Base-by-base conservation (phyloP, 2,113 vertebrate species). In the Pleuronectes platessa region DNA sequence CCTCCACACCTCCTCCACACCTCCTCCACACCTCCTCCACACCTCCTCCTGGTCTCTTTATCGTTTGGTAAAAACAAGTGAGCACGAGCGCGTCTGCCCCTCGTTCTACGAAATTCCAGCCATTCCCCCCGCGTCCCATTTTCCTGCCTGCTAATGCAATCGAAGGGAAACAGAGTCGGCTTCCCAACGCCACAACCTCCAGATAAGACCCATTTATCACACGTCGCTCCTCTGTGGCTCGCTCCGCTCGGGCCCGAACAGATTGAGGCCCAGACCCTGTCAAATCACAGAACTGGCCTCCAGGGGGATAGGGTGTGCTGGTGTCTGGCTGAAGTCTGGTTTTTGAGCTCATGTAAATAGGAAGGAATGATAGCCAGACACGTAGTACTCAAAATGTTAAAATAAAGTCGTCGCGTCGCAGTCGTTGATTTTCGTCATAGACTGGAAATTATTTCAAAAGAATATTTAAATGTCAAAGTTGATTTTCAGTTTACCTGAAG, bases 161-260 rank as follows among this genome's bases (percentile, higher is more conserved):
- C 81, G 61, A 64, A 92, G 91, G 90, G 94, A 95, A 96, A 93
- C 86, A 86, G 81, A 89, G 86, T 71, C 68, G 76, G 83, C 92
- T 93, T 93, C 89, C 83, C 84, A 92, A 89, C 79, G 75, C 90
- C 87, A 78, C 80, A 78, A 88, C 85, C 87, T 86, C 76, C 88
- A 94, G 93, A 92, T 94, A 95, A 94, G 88, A 85, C 71, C 88
- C 86, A 89, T 94, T 95, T 95, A 95, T 95, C 94, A 93, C 88
- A 87, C 83, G 87, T 78, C 77, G 61, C 81, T 91, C 82, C 88
- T 91, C 78, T 79, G 62, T 23, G 75, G 68, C 71, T 86, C 59
- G 62, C 87, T 89, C 60, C 27, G 15, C 86, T 89, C 54, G 1
- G 77, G 67, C 77, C 72, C 26, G 76, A 83, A 75, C 87, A 90